Evolutionary conservation across 2,113 vertebrate species (phyloP).

Genomic region (Sylvietta virens): DNA sequence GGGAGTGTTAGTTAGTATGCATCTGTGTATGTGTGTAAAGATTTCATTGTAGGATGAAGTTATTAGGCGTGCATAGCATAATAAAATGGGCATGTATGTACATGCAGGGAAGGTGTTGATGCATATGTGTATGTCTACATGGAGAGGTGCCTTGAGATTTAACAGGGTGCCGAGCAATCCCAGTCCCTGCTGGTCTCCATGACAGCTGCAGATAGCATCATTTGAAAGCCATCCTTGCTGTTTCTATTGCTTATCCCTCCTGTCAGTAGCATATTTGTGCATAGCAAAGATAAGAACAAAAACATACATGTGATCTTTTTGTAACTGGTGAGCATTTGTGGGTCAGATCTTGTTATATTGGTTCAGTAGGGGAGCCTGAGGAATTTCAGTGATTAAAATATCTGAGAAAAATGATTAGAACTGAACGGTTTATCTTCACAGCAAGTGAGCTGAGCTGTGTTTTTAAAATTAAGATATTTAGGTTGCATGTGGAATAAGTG

Average conservation of each 20-base stretch:
- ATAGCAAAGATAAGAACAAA: neutral
- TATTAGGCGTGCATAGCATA: neutral
- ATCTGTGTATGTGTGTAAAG: neutral
- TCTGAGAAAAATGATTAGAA: neutral
- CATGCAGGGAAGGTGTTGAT: neutral
- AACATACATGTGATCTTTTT: neutral
- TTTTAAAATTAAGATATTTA: neutral
- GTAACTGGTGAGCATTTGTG: neutral
- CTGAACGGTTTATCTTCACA: neutral
- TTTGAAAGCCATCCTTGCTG: slow-evolving; percentile 2
- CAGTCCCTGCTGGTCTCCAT: neutral
- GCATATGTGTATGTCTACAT: neutral
- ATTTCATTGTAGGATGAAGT: neutral
- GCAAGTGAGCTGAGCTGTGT: neutral
- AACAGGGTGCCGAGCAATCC: neutral
- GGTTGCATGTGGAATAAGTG: neutral
- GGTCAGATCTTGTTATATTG: neutral
- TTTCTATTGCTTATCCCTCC: neutral
- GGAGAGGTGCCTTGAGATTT: neutral
- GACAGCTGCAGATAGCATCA: neutral
- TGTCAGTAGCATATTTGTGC: neutral
- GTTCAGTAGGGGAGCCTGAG: neutral
- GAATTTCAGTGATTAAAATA: neutral
- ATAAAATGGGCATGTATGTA: neutral
- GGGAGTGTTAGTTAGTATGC: neutral